Conservation (phyloP, 2,113 vertebrate genomes). For the Hypocryptadius cinnamomeus region DNA sequence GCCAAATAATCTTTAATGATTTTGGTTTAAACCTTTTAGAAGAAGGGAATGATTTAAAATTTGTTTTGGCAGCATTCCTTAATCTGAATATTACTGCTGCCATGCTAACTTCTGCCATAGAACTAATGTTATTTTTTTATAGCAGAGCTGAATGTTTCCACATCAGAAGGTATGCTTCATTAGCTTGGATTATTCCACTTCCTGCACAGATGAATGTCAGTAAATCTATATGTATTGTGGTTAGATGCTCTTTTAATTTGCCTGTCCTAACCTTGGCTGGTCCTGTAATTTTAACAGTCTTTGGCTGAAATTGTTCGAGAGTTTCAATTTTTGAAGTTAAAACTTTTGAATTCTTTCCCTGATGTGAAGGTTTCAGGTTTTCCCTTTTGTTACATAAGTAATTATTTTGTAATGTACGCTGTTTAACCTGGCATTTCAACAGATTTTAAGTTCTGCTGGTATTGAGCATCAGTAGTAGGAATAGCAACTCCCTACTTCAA, state of each 20-base stretch:
- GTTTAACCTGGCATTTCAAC: background rate
- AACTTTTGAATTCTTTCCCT: background rate
- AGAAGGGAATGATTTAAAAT: conserved; percentile 32
- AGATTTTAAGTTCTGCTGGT: background rate
- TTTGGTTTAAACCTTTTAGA: conserved; percentile 13
- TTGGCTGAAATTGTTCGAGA: background rate
- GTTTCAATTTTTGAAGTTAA: background rate
- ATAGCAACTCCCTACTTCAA: background rate
- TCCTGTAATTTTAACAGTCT: background rate
- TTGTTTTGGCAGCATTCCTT: conserved; percentile 46
- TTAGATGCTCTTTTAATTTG: conserved; percentile 12
- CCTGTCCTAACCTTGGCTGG: background rate
- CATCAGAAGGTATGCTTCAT: conserved; percentile 38
- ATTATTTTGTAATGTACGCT: background rate
- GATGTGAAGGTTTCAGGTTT: background rate
- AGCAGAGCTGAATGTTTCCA: conserved; percentile 18
- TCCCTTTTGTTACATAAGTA: background rate
- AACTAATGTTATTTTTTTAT: conserved; percentile 25
- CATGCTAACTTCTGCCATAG: background rate
- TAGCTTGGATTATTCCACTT: conserved; percentile 36
- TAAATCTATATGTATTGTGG: conserved; percentile 2
- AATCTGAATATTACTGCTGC: conserved; percentile 29
- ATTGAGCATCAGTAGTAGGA: background rate
- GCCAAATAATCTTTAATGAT: conserved; percentile 9
- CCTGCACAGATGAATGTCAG: conserved; percentile 8